Evolutionary conservation across 2,797 vertebrate genomes (phyloP).

Genomic region (Sebastes cheni): DNA sequence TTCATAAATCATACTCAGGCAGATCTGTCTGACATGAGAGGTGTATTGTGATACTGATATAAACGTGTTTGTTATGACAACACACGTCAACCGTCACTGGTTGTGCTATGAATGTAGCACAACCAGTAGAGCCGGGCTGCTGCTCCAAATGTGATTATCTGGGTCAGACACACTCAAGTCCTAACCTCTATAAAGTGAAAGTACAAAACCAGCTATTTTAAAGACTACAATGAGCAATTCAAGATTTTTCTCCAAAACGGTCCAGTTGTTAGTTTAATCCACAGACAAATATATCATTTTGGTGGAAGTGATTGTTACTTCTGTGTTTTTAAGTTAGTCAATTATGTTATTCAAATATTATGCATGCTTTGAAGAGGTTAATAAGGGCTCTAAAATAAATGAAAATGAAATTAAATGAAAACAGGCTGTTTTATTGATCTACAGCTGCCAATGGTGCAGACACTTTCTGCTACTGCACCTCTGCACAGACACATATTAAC

Average conservation of each 20-base stretch:
- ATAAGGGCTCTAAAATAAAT: background rate
- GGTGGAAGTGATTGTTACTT: background rate
- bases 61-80: constrained; percentile 28
- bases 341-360: background rate
- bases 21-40: background rate
- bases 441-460: background rate
- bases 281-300: background rate
- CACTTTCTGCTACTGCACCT: background rate
- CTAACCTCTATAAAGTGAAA: background rate
- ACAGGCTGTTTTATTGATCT: background rate
- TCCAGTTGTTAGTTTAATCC: background rate
- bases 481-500: background rate
- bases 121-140: constrained; percentile 23
- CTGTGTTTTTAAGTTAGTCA: background rate
- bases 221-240: background rate
- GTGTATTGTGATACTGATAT: background rate
- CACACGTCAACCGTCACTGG: background rate
- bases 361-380: background rate
- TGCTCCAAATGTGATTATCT: constrained; percentile 1
- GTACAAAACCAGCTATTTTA: background rate
- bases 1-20: background rate
- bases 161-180: constrained; percentile 1
- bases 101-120: background rate
- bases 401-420: background rate
- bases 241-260: background rate